phyloP scores from a whole-genome alignment of 1,140 invertebrate genomes.

The Lasaia peninsularis region DNA sequence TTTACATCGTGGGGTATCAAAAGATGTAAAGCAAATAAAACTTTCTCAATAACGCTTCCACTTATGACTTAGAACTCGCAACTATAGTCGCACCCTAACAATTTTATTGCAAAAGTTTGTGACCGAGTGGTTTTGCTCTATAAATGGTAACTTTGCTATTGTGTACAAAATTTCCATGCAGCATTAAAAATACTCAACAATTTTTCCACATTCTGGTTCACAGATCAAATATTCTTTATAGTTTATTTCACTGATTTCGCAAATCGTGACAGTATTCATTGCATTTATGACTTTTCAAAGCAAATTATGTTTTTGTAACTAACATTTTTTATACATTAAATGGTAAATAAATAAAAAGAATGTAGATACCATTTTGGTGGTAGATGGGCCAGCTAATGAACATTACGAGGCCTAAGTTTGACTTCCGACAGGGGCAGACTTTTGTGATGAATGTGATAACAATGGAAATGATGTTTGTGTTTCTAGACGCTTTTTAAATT shows the following conservation, averaged over 20 bases:
- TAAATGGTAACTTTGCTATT: slow-evolving; percentile 37
- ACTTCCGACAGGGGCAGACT: no score
- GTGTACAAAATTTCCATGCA: slow-evolving; percentile 33
- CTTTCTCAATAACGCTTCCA: slow-evolving; percentile 4
- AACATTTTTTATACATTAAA: no score
- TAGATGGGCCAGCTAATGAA: no score
- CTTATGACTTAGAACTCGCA: slow-evolving; percentile 15
- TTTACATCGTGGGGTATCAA: neutral
- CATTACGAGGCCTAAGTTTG: no score
- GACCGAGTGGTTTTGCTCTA: slow-evolving; percentile 21
- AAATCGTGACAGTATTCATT: neutral
- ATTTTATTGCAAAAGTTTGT: slow-evolving; percentile 44
- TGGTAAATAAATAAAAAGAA: no score
- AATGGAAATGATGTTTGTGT: no score
- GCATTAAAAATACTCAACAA: slow-evolving; percentile 33
- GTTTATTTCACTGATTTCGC: neutral
- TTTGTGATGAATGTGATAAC: no score
- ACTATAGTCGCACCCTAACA: slow-evolving; percentile 20
- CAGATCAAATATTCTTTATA: slow-evolving; percentile 8
- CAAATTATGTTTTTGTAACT: no score
- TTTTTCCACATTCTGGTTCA: slow-evolving; percentile 1
- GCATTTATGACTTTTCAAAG: neutral
- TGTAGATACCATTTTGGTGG: no score
- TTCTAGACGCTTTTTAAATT: no score
- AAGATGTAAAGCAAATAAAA: neutral